These are phyloP conservation scores for Hydractinia symbiolongicarpus DNA, from an alignment of 30 jellyfish, hydroid and myxozoan species.

Conservation along the genomic window DNA sequence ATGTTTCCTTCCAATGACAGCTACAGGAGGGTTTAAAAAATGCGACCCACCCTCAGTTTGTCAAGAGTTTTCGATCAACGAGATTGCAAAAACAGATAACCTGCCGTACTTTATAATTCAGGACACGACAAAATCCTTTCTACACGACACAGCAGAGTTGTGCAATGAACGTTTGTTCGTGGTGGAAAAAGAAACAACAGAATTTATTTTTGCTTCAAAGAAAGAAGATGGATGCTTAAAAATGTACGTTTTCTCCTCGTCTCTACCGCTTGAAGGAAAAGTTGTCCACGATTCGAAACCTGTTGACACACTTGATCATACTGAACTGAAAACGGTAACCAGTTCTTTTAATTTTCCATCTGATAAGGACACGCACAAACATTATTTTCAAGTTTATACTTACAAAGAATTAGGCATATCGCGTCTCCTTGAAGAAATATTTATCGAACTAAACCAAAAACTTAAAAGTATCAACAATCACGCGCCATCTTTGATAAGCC, in stretches of 20 bases:
- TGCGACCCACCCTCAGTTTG: conserved; percentile 18
- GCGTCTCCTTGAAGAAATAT: conserved; percentile 24
- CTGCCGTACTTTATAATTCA: conserved; percentile 13
- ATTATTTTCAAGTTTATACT: conserved; percentile 4
- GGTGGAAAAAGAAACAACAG: not conserved
- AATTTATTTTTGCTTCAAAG: conserved; percentile 3
- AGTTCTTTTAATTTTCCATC: not conserved
- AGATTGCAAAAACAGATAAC: not conserved
- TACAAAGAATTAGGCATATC: conserved; percentile 23
- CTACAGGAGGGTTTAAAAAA: conserved; percentile 16
- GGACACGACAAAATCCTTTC: not conserved
- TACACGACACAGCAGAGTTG: not conserved
- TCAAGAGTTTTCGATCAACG: not conserved
- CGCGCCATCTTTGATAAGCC: not conserved
- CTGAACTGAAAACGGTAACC: not conserved
- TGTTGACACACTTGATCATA: conserved; percentile 5
- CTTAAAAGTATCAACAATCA: not conserved
- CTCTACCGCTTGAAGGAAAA: not conserved
- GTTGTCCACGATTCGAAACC: conserved; percentile 1
- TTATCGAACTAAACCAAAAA: conserved; percentile 13
- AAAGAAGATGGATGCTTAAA: conserved; percentile 3
- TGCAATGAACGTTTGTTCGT: not conserved
- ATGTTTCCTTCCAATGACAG: conserved; percentile 1
- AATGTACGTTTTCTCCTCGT: conserved; percentile 15
- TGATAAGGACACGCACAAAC: not conserved